These are phyloP conservation scores for Argyrosomus regius DNA, from an alignment of 2,797 vertebrate species.

Conservation along the genomic window DNA sequence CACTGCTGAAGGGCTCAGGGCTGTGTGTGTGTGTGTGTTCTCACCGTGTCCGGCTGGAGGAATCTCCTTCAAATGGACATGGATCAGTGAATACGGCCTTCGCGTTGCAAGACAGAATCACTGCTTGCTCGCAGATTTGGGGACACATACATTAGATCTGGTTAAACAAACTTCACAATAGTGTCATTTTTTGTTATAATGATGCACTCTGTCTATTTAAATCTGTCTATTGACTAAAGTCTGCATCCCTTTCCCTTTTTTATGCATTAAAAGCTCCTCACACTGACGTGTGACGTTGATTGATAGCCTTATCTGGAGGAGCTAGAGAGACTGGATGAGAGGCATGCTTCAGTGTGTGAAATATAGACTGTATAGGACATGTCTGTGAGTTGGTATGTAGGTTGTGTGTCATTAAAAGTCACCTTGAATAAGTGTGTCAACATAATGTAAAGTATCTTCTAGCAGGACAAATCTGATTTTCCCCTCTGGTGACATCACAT, in stretches of 20 bases:
- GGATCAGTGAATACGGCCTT: conserved; percentile 67
- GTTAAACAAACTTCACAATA: conserved; percentile 35
- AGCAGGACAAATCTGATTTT: conserved; percentile 71
- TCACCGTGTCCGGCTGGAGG: conserved; percentile 65
- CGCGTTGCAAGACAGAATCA: conserved; percentile 37
- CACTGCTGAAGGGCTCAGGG: conserved; percentile 64
- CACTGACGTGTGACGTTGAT: conserved; percentile 37
- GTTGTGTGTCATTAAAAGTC: conserved; percentile 77
- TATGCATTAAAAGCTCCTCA: conserved; percentile 25
- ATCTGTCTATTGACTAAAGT: not conserved
- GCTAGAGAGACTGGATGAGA: conserved; percentile 16
- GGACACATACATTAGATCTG: not conserved
- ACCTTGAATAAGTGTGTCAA: conserved; percentile 85
- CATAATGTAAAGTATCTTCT: conserved; percentile 74
- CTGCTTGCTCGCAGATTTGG: conserved; percentile 32
- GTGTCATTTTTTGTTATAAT: conserved; percentile 2
- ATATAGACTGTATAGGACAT: conserved; percentile 21
- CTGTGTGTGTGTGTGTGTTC: conserved; percentile 66
- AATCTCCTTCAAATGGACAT: conserved; percentile 72
- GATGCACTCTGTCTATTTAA: conserved; percentile 2
- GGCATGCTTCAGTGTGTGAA: conserved; percentile 19
- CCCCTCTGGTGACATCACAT: conserved; percentile 74
- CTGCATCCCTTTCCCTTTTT: conserved; percentile 18
- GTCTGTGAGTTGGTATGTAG: conserved; percentile 47
- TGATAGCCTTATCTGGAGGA: conserved; percentile 40